These are phyloP conservation scores for Acropternis orthonyx DNA, from an alignment of 2,797 vertebrate genomes.

Conservation along the genomic window DNA sequence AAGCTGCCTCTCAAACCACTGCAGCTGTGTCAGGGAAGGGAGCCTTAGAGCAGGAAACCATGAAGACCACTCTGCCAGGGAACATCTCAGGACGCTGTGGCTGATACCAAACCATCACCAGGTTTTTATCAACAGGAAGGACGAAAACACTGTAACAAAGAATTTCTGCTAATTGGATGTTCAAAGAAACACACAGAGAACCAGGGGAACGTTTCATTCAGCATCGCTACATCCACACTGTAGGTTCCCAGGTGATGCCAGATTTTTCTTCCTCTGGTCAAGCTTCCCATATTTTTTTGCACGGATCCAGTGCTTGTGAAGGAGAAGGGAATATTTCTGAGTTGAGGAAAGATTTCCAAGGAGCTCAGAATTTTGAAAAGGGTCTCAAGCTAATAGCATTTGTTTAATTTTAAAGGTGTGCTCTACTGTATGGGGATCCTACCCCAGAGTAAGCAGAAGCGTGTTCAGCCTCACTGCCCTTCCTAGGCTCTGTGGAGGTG, in stretches of 20 bases:
- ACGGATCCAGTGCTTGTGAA: neutral
- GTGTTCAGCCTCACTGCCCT: neutral
- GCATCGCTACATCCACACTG: fast-evolving
- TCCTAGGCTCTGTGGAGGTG: fast-evolving
- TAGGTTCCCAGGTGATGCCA: neutral
- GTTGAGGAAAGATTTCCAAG: neutral
- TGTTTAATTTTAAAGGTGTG: neutral
- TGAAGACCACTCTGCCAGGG: neutral
- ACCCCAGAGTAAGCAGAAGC: neutral
- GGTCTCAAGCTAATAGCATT: neutral
- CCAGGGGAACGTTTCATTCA: neutral
- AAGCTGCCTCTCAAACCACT: neutral
- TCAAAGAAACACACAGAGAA: neutral
- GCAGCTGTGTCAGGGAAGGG: neutral
- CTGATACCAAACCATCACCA: neutral
- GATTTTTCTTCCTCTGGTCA: neutral
- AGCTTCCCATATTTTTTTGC: neutral
- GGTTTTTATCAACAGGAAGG: neutral
- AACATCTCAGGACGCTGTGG: neutral
- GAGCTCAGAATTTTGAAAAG: neutral
- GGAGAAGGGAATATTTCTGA: neutral
- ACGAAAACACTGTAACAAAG: neutral
- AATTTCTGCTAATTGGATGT: neutral
- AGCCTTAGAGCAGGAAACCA: neutral
- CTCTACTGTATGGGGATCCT: neutral